Conservation (phyloP, 2,113 vertebrate genomes). For the Hyperopisus bebe region DNA sequence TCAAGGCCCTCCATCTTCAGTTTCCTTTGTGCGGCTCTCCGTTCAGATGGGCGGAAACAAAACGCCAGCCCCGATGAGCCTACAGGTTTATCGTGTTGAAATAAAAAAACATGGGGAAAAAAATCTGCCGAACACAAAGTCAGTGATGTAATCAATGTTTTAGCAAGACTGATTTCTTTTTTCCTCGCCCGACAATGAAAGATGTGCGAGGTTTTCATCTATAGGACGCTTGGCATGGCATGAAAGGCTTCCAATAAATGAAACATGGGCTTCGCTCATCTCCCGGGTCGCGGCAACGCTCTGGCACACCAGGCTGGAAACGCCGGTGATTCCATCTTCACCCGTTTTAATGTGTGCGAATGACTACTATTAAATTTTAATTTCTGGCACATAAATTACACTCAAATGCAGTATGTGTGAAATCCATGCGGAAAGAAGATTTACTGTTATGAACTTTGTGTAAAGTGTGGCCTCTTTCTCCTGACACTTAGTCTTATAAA, state of each 20-base stretch:
- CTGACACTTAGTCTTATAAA: neutral
- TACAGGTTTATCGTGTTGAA: conserved; percentile 32
- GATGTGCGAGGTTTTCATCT: conserved; percentile 39
- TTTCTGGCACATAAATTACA: conserved; percentile 33
- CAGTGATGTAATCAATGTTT: conserved; percentile 44
- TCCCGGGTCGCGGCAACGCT: conserved; percentile 23
- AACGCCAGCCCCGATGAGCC: conserved; percentile 46
- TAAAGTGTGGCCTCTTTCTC: conserved; percentile 18
- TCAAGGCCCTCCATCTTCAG: conserved; percentile 44
- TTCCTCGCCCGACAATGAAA: conserved; percentile 19
- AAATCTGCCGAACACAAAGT: conserved; percentile 19
- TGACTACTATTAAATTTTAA: conserved; percentile 39
- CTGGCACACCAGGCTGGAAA: neutral
- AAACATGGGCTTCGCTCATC: conserved; percentile 35
- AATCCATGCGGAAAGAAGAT: conserved; percentile 3
- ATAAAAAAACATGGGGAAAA: conserved; percentile 7
- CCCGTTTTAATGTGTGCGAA: conserved; percentile 30
- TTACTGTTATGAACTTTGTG: conserved; percentile 24
- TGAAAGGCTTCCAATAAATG: conserved; percentile 36
- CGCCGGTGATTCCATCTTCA: conserved; percentile 25
- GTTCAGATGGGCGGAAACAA: conserved; percentile 39
- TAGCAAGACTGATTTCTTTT: conserved; percentile 34
- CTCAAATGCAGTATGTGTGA: conserved; percentile 27
- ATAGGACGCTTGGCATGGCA: conserved; percentile 34
- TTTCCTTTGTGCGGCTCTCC: conserved; percentile 47